A percentile compares a stretch with the other conserved stretches of the same genome.
These are phyloP conservation scores for Dasypogon diadema DNA, from an alignment of 2,888 invertebrate genomes.

Conservation along the genomic window DNA sequence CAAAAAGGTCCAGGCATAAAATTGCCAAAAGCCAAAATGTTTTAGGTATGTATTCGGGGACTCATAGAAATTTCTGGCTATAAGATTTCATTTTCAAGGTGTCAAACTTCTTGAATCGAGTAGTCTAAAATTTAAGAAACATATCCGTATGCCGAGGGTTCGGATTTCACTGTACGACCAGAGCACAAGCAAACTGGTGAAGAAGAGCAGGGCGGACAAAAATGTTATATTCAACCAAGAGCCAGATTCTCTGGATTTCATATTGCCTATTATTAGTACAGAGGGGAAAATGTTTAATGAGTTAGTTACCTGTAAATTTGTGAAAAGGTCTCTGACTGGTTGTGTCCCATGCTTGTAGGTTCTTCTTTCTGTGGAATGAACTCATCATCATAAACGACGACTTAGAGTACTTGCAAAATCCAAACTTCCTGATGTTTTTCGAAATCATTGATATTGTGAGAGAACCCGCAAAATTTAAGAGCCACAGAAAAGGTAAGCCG, in stretches of 20 bases:
- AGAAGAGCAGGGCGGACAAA: constrained; percentile 35
- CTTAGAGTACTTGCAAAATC: constrained; percentile 18
- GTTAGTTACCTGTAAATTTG: constrained; percentile 25
- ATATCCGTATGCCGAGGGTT: constrained; percentile 36
- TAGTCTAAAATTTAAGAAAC: constrained; percentile 49
- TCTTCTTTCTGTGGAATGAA: constrained; percentile 51
- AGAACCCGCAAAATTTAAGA: background rate
- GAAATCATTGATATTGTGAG: constrained; percentile 49
- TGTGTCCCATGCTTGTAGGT: constrained; percentile 1
- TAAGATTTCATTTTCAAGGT: constrained; percentile 13
- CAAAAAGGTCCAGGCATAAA: background rate
- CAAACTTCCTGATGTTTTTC: constrained; percentile 44
- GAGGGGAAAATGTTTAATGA: constrained; percentile 30
- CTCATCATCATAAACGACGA: constrained; percentile 48
- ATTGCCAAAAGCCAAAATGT: background rate
- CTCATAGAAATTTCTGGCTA: background rate
- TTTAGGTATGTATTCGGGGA: background rate
- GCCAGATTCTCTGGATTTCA: constrained; percentile 47
- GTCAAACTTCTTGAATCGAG: constrained; percentile 42
- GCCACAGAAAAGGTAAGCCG: constrained; percentile 17
- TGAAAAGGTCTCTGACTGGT: background rate
- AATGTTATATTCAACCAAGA: constrained; percentile 52
- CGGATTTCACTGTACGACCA: constrained; percentile 48
- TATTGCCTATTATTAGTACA: constrained; percentile 52
- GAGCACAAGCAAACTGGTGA: constrained; percentile 16